phyloP scores from a whole-genome alignment of 2,797 vertebrate species.

The Alfaro cultratus region DNA sequence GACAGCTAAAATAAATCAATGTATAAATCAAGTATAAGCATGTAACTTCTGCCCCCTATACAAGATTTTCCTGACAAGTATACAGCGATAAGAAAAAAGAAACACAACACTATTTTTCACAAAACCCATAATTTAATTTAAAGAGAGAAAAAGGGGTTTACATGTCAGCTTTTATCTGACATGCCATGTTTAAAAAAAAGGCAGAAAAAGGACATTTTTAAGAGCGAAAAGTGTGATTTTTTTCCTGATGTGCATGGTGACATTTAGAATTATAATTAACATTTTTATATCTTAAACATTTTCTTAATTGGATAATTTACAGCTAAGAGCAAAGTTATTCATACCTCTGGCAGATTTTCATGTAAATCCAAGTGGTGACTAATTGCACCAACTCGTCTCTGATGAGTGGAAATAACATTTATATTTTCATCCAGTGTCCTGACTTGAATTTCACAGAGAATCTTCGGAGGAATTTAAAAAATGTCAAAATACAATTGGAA shows the following conservation, averaged over 20 bases:
- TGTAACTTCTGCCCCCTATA: no score
- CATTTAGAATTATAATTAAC: neutral
- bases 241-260: neutral
- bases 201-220: no score
- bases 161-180: neutral
- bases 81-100: neutral
- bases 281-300: neutral
- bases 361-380: neutral
- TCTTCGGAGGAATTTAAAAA: neutral
- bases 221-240: neutral
- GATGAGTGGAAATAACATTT: neutral
- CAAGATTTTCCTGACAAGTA: neutral
- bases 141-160: neutral
- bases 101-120: neutral
- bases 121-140: neutral
- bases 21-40: no score
- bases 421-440: neutral
- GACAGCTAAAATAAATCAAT: no score
- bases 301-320: neutral
- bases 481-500: neutral
- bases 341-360: neutral
- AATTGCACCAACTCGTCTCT: neutral
- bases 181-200: neutral
- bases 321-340: neutral
- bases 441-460: neutral